phyloP scores from a whole-genome alignment of 1,140 invertebrate genomes.

The Drosophila simulans region DNA sequence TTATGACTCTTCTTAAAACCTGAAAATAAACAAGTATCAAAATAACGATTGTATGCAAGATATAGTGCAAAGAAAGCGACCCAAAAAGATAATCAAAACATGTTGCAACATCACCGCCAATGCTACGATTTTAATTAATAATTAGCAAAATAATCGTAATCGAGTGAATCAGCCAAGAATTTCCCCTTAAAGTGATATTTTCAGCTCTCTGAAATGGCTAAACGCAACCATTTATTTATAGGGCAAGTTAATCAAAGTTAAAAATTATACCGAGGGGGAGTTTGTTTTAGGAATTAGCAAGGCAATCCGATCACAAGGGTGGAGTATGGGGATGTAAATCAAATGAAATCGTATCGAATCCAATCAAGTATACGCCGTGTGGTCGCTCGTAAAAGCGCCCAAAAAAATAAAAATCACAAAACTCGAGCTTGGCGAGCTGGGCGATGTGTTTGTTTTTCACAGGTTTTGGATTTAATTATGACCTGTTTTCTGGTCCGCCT shows the following conservation, averaged over 20 bases:
- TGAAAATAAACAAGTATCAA: not conserved
- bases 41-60: not conserved
- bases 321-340: constrained; percentile 72
- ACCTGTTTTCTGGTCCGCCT: constrained; percentile 61
- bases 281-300: constrained; percentile 52
- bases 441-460: constrained; percentile 35
- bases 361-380: constrained; percentile 64
- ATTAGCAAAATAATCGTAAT: constrained; percentile 20
- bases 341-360: constrained; percentile 79
- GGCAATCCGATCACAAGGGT: constrained; percentile 53
- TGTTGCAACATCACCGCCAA: constrained; percentile 30
- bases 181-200: constrained; percentile 6
- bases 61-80: constrained; percentile 40
- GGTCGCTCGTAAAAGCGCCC: constrained; percentile 42
- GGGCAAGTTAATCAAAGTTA: constrained; percentile 27
- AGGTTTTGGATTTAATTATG: constrained; percentile 60
- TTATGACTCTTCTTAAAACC: not conserved
- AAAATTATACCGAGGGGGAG: not conserved
- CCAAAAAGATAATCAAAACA: constrained; percentile 18
- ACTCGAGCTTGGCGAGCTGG: constrained; percentile 16
- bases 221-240: constrained; percentile 24
- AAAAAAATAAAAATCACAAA: constrained; percentile 22
- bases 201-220: not conserved
- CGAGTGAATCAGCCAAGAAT: constrained; percentile 33
- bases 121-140: constrained; percentile 4